Percentiles rank a stretch among this genome's conserved stretches.
Evolutionary conservation across 2,113 vertebrate species (phyloP).

Genomic region (Tautogolabrus adspersus): DNA sequence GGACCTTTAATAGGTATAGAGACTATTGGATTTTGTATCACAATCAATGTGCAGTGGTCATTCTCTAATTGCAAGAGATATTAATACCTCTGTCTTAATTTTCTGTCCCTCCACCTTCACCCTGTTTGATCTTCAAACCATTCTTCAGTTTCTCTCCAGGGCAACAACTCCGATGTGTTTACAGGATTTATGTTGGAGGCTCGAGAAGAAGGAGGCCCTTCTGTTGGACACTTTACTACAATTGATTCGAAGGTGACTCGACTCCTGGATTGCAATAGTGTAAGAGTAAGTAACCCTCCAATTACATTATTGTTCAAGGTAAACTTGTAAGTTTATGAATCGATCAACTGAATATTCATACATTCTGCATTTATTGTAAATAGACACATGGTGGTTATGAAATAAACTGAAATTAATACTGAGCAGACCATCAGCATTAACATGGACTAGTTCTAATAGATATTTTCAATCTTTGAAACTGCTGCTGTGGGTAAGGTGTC

Average conservation of each 20-base stretch:
- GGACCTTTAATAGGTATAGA: slow-evolving; percentile 50
- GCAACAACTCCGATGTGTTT: fast-evolving
- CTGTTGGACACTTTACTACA: slow-evolving; percentile 44
- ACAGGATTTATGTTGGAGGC: slow-evolving; percentile 57
- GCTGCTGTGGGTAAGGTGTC: no score
- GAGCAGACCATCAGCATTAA: no score
- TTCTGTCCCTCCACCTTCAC: neutral
- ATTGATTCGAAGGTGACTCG: fast-evolving
- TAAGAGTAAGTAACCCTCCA: neutral
- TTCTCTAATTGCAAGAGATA: neutral
- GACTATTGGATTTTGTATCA: neutral
- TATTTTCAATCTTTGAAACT: no score
- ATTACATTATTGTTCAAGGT: neutral
- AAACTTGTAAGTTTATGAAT: neutral
- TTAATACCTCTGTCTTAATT: neutral
- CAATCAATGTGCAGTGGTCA: neutral
- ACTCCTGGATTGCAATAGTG: neutral
- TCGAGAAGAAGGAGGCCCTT: fast-evolving
- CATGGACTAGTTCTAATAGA: no score
- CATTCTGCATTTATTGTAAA: neutral
- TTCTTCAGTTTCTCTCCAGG: slow-evolving; percentile 47
- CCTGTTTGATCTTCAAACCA: neutral
- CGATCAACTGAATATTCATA: neutral
- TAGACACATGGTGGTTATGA: no score
- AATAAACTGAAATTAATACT: no score